phyloP scores from a whole-genome alignment of 2,113 vertebrate genomes.

The Aegithalos caudatus region DNA sequence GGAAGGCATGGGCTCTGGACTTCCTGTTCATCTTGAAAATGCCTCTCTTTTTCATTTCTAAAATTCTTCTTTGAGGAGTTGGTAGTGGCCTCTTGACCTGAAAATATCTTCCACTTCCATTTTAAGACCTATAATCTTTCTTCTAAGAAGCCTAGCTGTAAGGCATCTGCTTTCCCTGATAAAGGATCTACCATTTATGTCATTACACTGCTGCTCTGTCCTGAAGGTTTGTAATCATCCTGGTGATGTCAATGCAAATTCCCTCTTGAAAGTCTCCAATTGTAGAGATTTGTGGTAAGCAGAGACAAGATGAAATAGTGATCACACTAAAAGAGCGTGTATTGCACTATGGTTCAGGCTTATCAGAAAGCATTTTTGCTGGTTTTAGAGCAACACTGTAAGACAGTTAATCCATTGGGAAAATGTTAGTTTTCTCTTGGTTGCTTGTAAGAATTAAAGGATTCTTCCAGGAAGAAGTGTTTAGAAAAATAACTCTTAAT shows the following conservation, averaged over 20 bases:
- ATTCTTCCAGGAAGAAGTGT: neutral
- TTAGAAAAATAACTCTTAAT: neutral
- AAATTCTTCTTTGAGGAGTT: neutral
- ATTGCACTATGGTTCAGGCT: neutral
- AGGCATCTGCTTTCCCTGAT: slow-evolving; percentile 34
- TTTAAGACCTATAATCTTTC: slow-evolving; percentile 33
- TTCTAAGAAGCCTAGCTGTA: slow-evolving; percentile 5
- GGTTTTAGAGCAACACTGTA: neutral
- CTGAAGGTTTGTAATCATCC: slow-evolving; percentile 48
- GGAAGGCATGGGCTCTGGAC: neutral
- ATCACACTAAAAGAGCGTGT: neutral
- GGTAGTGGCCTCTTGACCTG: neutral
- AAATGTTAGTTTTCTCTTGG: neutral
- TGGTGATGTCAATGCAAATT: slow-evolving; percentile 53
- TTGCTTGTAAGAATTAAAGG: neutral
- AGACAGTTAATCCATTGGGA: neutral
- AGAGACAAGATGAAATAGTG: slow-evolving; percentile 5
- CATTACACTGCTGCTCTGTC: slow-evolving; percentile 26
- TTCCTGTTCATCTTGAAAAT: neutral
- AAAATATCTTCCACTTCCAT: neutral
- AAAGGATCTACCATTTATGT: slow-evolving; percentile 53
- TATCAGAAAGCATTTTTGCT: slow-evolving; percentile 1
- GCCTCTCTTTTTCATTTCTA: neutral
- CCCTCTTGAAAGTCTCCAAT: slow-evolving; percentile 38
- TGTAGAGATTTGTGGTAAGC: neutral